Percentiles rank a stretch among this genome's conserved stretches.
phyloP scores from a whole-genome alignment of 2,113 vertebrate genomes.

The Seriola aureovittata region DNA sequence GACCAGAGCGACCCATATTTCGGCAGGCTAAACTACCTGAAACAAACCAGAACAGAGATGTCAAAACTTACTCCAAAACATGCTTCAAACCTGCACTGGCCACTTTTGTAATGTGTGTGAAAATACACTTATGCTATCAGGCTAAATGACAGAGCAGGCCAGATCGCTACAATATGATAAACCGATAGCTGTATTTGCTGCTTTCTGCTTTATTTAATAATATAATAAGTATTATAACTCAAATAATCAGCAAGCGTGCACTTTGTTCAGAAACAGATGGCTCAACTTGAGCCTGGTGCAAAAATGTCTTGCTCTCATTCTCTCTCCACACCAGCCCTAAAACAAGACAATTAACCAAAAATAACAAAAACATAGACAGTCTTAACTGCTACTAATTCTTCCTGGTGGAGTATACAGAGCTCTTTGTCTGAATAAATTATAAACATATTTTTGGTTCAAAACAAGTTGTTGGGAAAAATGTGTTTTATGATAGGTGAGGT shows the following conservation, averaged over 20 bases:
- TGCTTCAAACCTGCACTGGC: neutral
- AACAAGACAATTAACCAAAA: neutral
- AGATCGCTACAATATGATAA: neutral
- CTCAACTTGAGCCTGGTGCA: slow-evolving; percentile 2
- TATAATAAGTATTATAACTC: neutral
- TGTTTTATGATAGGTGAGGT: neutral
- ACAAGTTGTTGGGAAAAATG: neutral
- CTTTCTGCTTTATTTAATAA: slow-evolving; percentile 11
- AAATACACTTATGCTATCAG: neutral
- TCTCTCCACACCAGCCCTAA: neutral
- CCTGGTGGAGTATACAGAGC: neutral
- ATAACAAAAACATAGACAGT: neutral
- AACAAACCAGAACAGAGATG: slow-evolving; percentile 42
- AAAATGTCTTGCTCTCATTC: neutral
- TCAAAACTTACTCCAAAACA: slow-evolving; percentile 15
- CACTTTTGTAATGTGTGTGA: neutral
- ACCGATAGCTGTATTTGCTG: neutral
- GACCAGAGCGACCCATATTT: slow-evolving; percentile 88
- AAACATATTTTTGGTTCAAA: neutral
- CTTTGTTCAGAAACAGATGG: neutral
- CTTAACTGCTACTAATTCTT: no score
- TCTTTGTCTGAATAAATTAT: no score
- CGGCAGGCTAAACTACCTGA: slow-evolving; percentile 90
- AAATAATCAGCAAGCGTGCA: neutral
- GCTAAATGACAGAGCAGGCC: neutral